Conservation (phyloP, 1,140 invertebrate genomes). For the Hycleus phaleratus region DNA sequence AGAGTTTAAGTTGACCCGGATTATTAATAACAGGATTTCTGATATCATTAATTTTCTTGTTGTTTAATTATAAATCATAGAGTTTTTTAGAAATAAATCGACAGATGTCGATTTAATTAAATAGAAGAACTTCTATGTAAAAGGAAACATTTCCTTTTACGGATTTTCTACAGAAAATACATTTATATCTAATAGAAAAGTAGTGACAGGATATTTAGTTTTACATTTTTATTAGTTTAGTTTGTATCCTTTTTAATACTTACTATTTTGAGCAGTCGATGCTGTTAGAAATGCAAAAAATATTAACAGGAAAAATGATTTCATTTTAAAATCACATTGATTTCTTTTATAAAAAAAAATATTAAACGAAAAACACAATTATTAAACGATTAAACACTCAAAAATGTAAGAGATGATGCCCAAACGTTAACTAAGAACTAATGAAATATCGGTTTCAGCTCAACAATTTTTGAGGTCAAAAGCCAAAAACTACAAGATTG, state of each 20-base stretch:
- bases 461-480: slow-evolving; percentile 17
- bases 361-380: background rate
- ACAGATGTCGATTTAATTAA: too few species aligned
- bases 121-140: too few species aligned
- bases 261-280: slow-evolving; percentile 18
- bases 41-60: too few species aligned
- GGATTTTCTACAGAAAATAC: slow-evolving; percentile 13
- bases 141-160: slow-evolving; percentile 2
- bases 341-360: background rate
- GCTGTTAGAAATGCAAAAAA: slow-evolving; percentile 6
- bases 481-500: slow-evolving; percentile 9
- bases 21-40: too few species aligned
- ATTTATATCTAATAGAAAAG: slow-evolving; percentile 15
- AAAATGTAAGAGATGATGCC: slow-evolving; percentile 6
- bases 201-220: slow-evolving; percentile 14
- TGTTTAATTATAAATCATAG: too few species aligned
- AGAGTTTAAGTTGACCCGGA: too few species aligned
- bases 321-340: slow-evolving; percentile 11
- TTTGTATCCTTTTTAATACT: slow-evolving; percentile 11
- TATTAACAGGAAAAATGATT: slow-evolving; percentile 10
- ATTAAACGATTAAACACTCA: background rate
- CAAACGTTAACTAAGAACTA: slow-evolving; percentile 5
- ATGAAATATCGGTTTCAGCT: slow-evolving; percentile 4
- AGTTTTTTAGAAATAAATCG: too few species aligned
- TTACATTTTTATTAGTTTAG: slow-evolving; percentile 17